A percentile compares a stretch with the other conserved stretches of the same genome.
Evolutionary conservation across 1,140 invertebrate species (phyloP).

Genomic region (Gonioctena quinquepunctata): DNA sequence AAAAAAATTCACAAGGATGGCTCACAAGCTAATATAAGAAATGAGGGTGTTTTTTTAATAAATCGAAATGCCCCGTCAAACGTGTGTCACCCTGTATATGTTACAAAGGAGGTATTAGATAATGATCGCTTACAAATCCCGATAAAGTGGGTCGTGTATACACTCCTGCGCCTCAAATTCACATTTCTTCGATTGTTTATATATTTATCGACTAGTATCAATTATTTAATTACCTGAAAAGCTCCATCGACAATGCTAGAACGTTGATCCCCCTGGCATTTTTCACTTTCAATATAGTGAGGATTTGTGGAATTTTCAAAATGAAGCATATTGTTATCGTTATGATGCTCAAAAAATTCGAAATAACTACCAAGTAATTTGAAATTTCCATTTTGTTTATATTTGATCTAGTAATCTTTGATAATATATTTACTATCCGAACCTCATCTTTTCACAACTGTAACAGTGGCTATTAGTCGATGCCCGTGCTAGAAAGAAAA

Average conservation of each 20-base stretch:
- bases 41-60: too few relatives aligned
- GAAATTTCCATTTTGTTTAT: background rate
- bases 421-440: too few relatives aligned
- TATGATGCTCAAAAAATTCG: slow-evolving; percentile 65
- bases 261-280: slow-evolving; percentile 66
- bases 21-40: too few relatives aligned
- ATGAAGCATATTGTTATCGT: slow-evolving; percentile 70
- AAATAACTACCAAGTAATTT: slow-evolving; percentile 46
- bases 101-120: too few relatives aligned
- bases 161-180: background rate
- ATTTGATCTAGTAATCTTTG: too few relatives aligned
- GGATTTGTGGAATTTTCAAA: slow-evolving; percentile 74
- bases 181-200: background rate
- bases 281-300: slow-evolving; percentile 62
- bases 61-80: too few relatives aligned
- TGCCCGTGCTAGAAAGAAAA: too few relatives aligned
- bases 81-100: too few relatives aligned
- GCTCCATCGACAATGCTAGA: slow-evolving; percentile 66
- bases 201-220: background rate
- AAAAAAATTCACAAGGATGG: too few relatives aligned
- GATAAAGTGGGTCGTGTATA: background rate
- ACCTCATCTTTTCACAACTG: too few relatives aligned
- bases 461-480: too few relatives aligned
- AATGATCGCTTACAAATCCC: background rate
- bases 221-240: slow-evolving; percentile 62